Evolutionary conservation across 2,797 vertebrate species (phyloP).

Genomic region (Brotula barbata): DNA sequence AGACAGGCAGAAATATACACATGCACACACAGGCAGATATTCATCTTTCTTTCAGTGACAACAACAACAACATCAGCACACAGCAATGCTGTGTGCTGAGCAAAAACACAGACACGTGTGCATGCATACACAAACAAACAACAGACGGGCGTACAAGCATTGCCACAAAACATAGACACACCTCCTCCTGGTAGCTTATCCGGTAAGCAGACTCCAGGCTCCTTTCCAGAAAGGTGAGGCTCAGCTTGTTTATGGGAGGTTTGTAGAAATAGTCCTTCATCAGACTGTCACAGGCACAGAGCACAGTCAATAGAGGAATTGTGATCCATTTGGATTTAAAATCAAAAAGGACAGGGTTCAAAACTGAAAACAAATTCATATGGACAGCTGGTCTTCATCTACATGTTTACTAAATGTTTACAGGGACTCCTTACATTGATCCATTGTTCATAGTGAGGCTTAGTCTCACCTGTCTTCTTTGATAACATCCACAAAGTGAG

Average conservation of each 20-base stretch:
- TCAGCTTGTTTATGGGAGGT: conserved; percentile 95
- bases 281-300: conserved; percentile 77
- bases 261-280: conserved; percentile 99
- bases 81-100: too few species aligned
- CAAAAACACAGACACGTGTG: conserved; percentile 3
- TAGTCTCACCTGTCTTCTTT: conserved; percentile 93
- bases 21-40: neutral
- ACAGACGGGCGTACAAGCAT: conserved; percentile 6
- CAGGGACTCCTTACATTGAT: neutral
- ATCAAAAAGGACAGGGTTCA: neutral
- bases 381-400: neutral
- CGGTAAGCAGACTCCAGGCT: conserved; percentile 90
- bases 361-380: neutral
- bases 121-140: neutral
- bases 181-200: conserved; percentile 95
- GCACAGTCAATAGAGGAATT: conserved; percentile 11
- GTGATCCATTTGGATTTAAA: neutral
- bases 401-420: neutral
- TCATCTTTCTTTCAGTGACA: too few species aligned
- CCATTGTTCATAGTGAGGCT: neutral
- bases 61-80: too few species aligned
- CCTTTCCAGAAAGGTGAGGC: conserved; percentile 93
- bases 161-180: conserved; percentile 57
- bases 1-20: neutral
- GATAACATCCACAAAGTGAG: conserved; percentile 98